Evolutionary conservation across 2,113 vertebrate species (phyloP).

Genomic region (Cathartes aura): DNA sequence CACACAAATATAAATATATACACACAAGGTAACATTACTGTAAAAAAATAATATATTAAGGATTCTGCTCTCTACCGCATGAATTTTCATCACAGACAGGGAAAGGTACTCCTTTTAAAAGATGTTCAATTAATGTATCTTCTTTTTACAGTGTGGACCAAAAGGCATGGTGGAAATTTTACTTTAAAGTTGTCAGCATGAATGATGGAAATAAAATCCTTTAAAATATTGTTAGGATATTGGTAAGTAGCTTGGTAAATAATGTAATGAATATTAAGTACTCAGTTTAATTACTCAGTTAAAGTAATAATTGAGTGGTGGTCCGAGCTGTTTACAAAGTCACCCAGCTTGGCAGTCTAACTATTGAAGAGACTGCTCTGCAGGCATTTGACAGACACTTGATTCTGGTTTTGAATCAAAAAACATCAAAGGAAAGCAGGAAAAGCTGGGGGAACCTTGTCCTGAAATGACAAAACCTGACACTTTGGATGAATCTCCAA

Average conservation of each 20-base stretch:
- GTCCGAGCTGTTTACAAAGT: background rate
- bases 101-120: background rate
- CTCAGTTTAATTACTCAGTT: background rate
- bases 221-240: background rate
- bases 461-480: background rate
- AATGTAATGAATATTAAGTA: background rate
- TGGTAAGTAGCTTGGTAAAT: background rate
- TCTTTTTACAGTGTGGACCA: background rate
- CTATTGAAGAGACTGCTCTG: background rate
- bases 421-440: background rate
- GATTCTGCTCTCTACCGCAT: background rate
- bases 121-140: background rate
- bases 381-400: background rate
- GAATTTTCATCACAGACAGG: background rate
- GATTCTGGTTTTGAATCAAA: slow-evolving; percentile 4
- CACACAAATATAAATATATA: background rate
- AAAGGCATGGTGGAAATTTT: background rate
- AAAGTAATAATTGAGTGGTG: background rate
- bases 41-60: background rate
- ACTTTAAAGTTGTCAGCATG: background rate
- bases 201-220: background rate
- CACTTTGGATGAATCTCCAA: background rate
- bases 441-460: background rate
- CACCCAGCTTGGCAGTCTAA: background rate
- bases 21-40: background rate